Percentiles rank a stretch among this genome's conserved stretches.
phyloP scores from a whole-genome alignment of 1,140 invertebrate species.

The Gonioctena quinquepunctata region DNA sequence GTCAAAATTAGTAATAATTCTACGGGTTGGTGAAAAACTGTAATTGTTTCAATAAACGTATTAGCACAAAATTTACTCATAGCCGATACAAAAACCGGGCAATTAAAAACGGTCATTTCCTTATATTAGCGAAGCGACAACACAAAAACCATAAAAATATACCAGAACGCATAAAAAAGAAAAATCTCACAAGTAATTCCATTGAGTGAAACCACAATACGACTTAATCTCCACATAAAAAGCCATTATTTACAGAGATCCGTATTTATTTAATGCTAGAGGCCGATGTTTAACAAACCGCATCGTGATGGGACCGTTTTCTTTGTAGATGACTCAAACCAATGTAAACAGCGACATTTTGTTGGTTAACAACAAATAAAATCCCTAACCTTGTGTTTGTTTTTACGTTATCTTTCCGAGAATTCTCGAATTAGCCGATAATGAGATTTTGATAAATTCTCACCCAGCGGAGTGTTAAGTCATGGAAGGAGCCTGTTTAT shows the following conservation, averaged over 20 bases:
- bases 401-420: neutral
- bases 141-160: neutral
- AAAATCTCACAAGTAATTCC: slow-evolving; percentile 9
- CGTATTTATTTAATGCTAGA: slow-evolving; percentile 27
- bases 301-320: slow-evolving; percentile 24
- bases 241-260: slow-evolving; percentile 25
- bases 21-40: too few relatives aligned
- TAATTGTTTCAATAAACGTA: too few relatives aligned
- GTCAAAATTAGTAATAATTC: too few relatives aligned
- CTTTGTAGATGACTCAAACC: slow-evolving; percentile 15
- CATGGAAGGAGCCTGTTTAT: too few relatives aligned
- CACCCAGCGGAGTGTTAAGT: neutral
- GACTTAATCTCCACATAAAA: slow-evolving; percentile 28
- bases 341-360: slow-evolving; percentile 19
- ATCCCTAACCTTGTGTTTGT: neutral
- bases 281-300: slow-evolving; percentile 28
- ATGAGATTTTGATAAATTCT: slow-evolving; percentile 6
- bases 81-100: too few relatives aligned
- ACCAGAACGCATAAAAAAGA: neutral
- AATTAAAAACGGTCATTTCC: too few relatives aligned
- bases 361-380: slow-evolving; percentile 1
- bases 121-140: neutral
- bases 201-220: slow-evolving; percentile 20
- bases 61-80: too few relatives aligned
- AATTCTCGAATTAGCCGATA: neutral